Conservation (phyloP, 2,888 invertebrate genomes). For the Pandemis cinnamomeana region DNA sequence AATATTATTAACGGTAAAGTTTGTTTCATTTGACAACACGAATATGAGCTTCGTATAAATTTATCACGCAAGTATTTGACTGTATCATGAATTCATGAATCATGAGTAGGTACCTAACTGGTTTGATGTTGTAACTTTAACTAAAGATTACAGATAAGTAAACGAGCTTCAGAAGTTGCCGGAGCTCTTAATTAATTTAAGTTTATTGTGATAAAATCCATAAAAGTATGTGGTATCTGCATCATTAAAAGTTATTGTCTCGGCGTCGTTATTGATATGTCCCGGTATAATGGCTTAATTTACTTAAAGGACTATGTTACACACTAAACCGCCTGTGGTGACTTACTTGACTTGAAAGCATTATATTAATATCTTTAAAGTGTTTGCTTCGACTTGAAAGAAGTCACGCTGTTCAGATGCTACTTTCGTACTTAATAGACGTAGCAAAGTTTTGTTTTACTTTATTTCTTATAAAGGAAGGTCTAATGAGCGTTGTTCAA, state of each 20-base stretch:
- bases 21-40: not conserved
- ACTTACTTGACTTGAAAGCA: conserved; percentile 24
- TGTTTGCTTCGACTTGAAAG: conserved; percentile 16
- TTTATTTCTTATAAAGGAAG: not conserved
- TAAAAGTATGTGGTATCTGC: not conserved
- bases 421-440: conserved; percentile 12
- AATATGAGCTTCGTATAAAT: not conserved
- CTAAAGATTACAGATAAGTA: not conserved
- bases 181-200: conserved; percentile 16
- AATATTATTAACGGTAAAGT: not conserved
- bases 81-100: not conserved
- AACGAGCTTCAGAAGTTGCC: not conserved
- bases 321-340: conserved; percentile 37
- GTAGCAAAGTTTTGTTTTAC: not conserved
- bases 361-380: conserved; percentile 24
- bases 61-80: not conserved
- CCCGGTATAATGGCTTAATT: conserved; percentile 31
- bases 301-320: conserved; percentile 13
- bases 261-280: conserved; percentile 22
- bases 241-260: conserved; percentile 18
- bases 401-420: conserved; percentile 18
- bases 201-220: conserved; percentile 12
- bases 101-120: not conserved
- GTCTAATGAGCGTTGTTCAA: not conserved
- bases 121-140: not conserved